A percentile compares a stretch with the other conserved stretches of the same genome.
These are phyloP conservation scores for Tetraodon nigroviridis DNA, from an alignment of 2,113 vertebrate species.

Conservation along the genomic window DNA sequence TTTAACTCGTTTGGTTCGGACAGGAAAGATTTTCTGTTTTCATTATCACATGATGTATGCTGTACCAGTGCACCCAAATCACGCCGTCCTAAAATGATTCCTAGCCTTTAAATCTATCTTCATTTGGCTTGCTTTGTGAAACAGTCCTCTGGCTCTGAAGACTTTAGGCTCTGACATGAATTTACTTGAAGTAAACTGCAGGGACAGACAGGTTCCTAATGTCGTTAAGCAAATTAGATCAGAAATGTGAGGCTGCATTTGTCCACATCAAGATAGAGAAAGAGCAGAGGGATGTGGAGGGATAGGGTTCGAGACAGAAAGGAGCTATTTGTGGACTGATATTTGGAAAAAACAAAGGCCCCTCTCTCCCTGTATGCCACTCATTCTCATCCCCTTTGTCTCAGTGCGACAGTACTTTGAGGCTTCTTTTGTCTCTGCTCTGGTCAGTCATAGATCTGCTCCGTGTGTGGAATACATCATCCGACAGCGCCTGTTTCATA, in stretches of 20 bases:
- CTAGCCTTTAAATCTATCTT: slow-evolving; percentile 31
- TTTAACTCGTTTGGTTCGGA: too few relatives aligned
- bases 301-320: slow-evolving; percentile 22
- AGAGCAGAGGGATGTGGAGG: slow-evolving; percentile 10
- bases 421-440: slow-evolving; percentile 24
- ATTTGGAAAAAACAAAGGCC: slow-evolving; percentile 44
- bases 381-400: slow-evolving; percentile 28
- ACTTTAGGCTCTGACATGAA: slow-evolving; percentile 49
- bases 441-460: slow-evolving; percentile 28
- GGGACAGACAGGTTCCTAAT: slow-evolving; percentile 71
- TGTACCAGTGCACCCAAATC: too few relatives aligned
- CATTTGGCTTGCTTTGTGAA: slow-evolving; percentile 35
- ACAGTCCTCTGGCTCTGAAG: slow-evolving; percentile 48
- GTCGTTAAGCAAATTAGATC: slow-evolving; percentile 76
- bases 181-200: slow-evolving; percentile 63
- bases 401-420: slow-evolving; percentile 10
- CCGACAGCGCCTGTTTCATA: slow-evolving; percentile 69
- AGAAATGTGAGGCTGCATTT: slow-evolving; percentile 67
- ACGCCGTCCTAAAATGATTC: not conserved
- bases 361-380: slow-evolving; percentile 7
- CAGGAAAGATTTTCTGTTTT: too few relatives aligned
- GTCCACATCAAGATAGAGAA: slow-evolving; percentile 49
- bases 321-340: slow-evolving; percentile 25
- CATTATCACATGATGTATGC: too few relatives aligned
- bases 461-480: slow-evolving; percentile 64